These are phyloP conservation scores for Pelvicachromis taeniatus DNA, from an alignment of 2,113 vertebrate genomes.

Conservation along the genomic window DNA sequence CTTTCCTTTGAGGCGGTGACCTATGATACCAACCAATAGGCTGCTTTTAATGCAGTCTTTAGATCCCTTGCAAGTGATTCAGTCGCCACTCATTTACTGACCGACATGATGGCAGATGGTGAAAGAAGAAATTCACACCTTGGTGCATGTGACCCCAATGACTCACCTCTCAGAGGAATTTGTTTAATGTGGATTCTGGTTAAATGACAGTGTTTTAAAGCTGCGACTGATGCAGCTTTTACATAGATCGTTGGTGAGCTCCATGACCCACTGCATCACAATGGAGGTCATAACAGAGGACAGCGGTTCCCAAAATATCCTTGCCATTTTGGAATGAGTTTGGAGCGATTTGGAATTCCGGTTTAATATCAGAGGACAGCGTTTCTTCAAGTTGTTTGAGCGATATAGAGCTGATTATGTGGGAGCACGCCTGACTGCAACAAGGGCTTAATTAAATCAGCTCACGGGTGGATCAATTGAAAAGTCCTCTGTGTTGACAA, in stretches of 20 bases:
- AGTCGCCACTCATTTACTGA: background rate
- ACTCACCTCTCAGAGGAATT: background rate
- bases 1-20: background rate
- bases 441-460: constrained; percentile 41
- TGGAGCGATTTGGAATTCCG: background rate
- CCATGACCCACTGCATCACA: background rate
- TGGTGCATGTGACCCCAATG: accelerated
- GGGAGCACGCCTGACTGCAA: constrained; percentile 10
- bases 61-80: background rate
- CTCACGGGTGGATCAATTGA: constrained; percentile 32
- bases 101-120: background rate
- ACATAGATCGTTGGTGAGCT: background rate
- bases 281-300: too few relatives aligned
- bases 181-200: background rate
- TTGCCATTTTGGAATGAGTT: background rate
- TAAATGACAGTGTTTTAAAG: background rate
- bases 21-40: background rate
- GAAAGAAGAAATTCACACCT: background rate
- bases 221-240: background rate
- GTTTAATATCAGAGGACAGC: background rate
- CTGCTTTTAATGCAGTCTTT: background rate
- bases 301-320: background rate
- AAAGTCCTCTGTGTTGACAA: constrained; percentile 26
- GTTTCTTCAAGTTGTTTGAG: background rate
- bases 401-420: constrained; percentile 30